Conservation (phyloP, 1,140 invertebrate species). For the Atta colombica region DNA sequence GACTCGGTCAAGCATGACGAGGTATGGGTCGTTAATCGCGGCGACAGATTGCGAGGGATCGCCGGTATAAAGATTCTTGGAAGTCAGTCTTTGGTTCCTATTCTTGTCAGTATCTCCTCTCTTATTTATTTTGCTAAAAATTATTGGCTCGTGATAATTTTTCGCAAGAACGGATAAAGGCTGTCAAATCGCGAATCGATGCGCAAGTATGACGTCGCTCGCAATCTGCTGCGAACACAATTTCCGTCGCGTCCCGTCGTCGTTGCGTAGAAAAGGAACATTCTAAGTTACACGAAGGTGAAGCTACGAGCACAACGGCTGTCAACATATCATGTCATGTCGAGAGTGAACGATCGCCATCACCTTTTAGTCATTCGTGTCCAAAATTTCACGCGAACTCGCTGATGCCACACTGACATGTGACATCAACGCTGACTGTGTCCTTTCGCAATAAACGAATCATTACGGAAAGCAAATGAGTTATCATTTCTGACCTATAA, state of each 20-base stretch:
- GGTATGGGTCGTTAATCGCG: conserved; percentile 70
- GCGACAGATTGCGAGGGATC: conserved; percentile 75
- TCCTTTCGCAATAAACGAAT: conserved; percentile 87
- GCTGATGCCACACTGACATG: conserved; percentile 83
- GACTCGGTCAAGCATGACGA: conserved; percentile 74
- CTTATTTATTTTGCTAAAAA: conserved; percentile 78
- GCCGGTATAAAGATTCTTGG: neutral
- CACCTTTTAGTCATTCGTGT: conserved; percentile 86
- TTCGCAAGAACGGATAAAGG: conserved; percentile 20
- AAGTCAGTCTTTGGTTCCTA: conserved; percentile 3
- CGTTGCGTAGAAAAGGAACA: conserved; percentile 7
- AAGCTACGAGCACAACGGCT: conserved; percentile 68
- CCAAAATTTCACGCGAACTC: conserved; percentile 82
- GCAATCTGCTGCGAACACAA: conserved; percentile 74
- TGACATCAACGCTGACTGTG: conserved; percentile 79
- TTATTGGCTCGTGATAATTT: conserved; percentile 53
- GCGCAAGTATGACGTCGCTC: conserved; percentile 53
- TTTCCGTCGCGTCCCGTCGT: conserved; percentile 76
- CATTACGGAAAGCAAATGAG: conserved; percentile 82
- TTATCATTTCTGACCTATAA: conserved; percentile 30
- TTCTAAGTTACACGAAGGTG: conserved; percentile 43
- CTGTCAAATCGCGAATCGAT: conserved; percentile 10
- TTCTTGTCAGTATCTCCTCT: conserved; percentile 63
- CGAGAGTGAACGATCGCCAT: conserved; percentile 85
- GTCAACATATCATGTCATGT: conserved; percentile 84